Base-by-base conservation (phyloP, 2,888 invertebrate species). In the Synergus gifuensis region DNA sequence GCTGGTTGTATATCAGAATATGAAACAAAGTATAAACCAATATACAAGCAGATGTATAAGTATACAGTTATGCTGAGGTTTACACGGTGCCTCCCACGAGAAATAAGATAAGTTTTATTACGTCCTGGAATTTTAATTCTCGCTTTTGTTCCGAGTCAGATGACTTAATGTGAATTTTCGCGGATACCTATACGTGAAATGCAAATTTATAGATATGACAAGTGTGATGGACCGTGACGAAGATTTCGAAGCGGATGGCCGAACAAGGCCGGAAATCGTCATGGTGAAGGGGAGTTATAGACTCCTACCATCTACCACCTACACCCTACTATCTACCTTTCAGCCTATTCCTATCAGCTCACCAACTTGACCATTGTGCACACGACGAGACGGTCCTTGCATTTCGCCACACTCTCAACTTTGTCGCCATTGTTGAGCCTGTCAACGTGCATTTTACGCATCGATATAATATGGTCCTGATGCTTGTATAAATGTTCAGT, bases 401-500 rank as follows among this genome's bases (percentile, higher is more conserved):
- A 84, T 84, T 67, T 86, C 84, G 85, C 86, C 86, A 85, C 49
- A 11, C 86, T 83, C 83, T 86, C 87, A 83, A 85, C 86, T 86
- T 86, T 85, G 87, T 85, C 84, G 80, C 85, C 82, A 87, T 87
- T 86, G 84, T 88, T 85, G 84, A 85, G 85, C 80, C 83, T 84
- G 86, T 83, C 82, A 83, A 78, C 80, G 79, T 83, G 77, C 66
- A 73, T 73, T 73, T 73, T 54, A 73, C 73, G 54, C 73, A 54
- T 73, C 54, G n/a, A 73, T 73, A 46, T 46, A 46, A 69, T 18
- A 69, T 8, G 12, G 14, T 69, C 16, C 46, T 46, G 14, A 36
- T 40, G 36, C 16, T 18, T 67, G 18, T 44, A 67, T 49, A 49
- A 73, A 73, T 73, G 67, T 46, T 22, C 11, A 49, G 7, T n/a